Evolutionary conservation across 2,888 invertebrate genomes (phyloP).

Genomic region (Ophion ellenae): DNA sequence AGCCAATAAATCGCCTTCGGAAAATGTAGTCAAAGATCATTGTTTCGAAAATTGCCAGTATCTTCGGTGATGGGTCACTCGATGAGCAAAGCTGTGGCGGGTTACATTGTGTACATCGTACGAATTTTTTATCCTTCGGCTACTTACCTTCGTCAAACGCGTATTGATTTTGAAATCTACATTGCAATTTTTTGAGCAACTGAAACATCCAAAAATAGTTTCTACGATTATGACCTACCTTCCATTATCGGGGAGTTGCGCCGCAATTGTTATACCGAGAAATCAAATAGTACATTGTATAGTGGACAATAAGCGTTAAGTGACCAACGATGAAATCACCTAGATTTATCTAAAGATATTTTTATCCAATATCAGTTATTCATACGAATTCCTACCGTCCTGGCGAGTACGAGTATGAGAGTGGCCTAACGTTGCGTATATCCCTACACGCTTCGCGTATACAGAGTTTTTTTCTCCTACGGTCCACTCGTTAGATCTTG

Average conservation of each 20-base stretch:
- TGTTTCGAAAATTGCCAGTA: too few species aligned
- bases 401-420: not conserved
- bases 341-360: conserved; percentile 12
- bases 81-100: too few species aligned
- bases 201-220: not conserved
- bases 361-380: not conserved
- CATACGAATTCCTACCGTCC: not conserved
- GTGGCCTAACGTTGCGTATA: not conserved
- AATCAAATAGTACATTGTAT: not conserved
- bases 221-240: not conserved
- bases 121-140: not conserved
- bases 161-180: not conserved
- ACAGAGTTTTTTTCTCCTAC: not conserved
- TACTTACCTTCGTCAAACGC: not conserved
- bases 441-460: not conserved
- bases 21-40: too few species aligned
- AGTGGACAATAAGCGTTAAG: not conserved
- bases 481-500: conserved; percentile 9
- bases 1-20: too few species aligned
- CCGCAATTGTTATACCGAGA: not conserved
- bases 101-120: not conserved
- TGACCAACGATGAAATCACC: conserved; percentile 11
- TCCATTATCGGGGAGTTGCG: not conserved
- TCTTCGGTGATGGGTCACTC: too few species aligned
- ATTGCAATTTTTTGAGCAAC: not conserved